phyloP scores from a whole-genome alignment of 1,140 invertebrate genomes.

The Nixonia krombeini region DNA sequence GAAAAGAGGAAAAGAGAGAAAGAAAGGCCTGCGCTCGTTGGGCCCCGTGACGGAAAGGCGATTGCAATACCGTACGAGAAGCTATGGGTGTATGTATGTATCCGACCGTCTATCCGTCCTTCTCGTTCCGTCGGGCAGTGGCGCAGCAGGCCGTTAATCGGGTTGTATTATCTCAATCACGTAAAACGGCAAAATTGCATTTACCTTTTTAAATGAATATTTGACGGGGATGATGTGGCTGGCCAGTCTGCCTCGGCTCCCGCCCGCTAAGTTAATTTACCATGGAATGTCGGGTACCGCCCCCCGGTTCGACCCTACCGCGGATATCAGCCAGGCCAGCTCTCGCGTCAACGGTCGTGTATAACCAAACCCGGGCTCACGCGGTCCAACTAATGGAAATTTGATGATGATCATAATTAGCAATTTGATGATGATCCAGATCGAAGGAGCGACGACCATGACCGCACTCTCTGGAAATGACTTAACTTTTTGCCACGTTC shows the following conservation, averaged over 20 bases:
- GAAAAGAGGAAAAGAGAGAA: slow-evolving; percentile 13
- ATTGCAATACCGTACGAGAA: slow-evolving; percentile 13
- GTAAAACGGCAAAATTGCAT: slow-evolving; percentile 73
- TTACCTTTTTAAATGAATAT: slow-evolving; percentile 74
- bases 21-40: slow-evolving; percentile 25
- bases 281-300: slow-evolving; percentile 70
- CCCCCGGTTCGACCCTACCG: slow-evolving; percentile 61
- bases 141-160: slow-evolving; percentile 65
- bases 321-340: slow-evolving; percentile 44
- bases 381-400: no score
- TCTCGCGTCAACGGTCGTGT: slow-evolving; percentile 39
- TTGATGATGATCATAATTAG: no score
- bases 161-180: slow-evolving; percentile 72
- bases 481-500: no score
- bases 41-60: slow-evolving; percentile 14
- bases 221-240: slow-evolving; percentile 63
- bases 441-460: no score
- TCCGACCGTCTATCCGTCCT: slow-evolving; percentile 38
- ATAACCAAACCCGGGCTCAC: slow-evolving; percentile 27
- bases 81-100: slow-evolving; percentile 31
- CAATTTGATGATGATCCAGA: no score
- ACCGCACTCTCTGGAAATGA: no score
- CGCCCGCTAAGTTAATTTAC: slow-evolving; percentile 73
- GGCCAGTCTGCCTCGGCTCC: slow-evolving; percentile 49
- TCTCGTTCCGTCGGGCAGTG: slow-evolving; percentile 26